phyloP scores from a whole-genome alignment of 2,797 vertebrate genomes.

The Chloroceryle inda region DNA sequence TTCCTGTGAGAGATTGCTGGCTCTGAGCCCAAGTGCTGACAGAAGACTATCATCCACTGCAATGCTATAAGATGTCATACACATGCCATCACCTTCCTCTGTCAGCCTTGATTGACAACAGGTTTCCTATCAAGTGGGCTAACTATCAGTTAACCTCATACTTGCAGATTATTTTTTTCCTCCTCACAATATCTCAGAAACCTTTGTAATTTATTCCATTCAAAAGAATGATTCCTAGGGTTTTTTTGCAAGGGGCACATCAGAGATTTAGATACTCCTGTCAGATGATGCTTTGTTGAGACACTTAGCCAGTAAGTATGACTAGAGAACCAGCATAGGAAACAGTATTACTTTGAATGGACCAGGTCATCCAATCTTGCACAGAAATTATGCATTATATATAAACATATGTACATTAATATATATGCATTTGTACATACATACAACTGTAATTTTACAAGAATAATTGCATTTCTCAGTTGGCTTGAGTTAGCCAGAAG shows the following conservation, averaged over 20 bases:
- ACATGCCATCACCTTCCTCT: neutral
- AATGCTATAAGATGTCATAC: neutral
- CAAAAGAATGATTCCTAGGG: neutral
- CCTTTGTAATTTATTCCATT: neutral
- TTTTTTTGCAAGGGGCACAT: neutral
- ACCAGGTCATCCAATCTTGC: neutral
- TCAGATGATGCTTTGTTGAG: neutral
- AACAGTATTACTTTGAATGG: neutral
- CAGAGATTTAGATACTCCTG: neutral
- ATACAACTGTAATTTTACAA: neutral
- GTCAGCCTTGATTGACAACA: neutral
- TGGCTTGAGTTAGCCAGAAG: neutral
- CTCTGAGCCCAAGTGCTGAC: neutral
- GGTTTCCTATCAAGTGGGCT: neutral
- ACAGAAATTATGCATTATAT: neutral
- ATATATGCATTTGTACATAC: neutral
- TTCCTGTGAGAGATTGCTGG: neutral
- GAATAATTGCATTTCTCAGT: neutral
- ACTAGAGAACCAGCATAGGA: neutral
- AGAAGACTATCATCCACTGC: neutral
- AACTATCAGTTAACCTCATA: neutral
- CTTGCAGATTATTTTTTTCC: rapidly evolving
- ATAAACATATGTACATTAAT: too few relatives aligned
- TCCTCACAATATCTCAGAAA: neutral
- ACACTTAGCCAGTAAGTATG: neutral